phyloP scores from a whole-genome alignment of 2,797 vertebrate species.

The Argya squamiceps region DNA sequence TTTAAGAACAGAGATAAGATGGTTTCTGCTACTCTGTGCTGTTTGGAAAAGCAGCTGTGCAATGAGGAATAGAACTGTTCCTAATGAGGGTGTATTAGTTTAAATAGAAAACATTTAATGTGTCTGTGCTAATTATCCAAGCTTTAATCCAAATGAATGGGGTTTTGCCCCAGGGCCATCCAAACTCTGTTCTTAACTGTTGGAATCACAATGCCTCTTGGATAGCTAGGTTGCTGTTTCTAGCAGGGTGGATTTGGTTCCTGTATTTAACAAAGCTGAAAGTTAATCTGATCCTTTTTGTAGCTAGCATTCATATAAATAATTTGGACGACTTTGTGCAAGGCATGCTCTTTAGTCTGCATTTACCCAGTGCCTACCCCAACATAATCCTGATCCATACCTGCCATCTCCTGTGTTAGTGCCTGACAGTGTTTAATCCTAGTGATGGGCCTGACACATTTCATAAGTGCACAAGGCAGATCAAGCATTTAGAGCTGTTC shows the following conservation, averaged over 20 bases:
- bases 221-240: background rate
- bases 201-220: rapidly evolving
- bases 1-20: background rate
- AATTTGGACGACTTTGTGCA: background rate
- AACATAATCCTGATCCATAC: background rate
- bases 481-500: background rate
- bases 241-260: background rate
- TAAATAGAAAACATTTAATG: background rate
- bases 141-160: background rate
- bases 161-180: background rate
- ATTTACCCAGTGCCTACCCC: background rate
- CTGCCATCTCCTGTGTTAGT: background rate
- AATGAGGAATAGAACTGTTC: background rate
- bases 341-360: background rate
- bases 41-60: background rate
- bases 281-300: slow-evolving; percentile 3
- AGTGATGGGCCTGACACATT: background rate
- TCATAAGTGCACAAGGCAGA: background rate
- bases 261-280: background rate
- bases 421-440: background rate
- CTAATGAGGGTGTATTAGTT: background rate
- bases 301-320: background rate
- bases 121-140: background rate
- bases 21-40: background rate
- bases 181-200: background rate